Base-by-base conservation (phyloP, 2,888 invertebrate species). In the Athetis lepigone region DNA sequence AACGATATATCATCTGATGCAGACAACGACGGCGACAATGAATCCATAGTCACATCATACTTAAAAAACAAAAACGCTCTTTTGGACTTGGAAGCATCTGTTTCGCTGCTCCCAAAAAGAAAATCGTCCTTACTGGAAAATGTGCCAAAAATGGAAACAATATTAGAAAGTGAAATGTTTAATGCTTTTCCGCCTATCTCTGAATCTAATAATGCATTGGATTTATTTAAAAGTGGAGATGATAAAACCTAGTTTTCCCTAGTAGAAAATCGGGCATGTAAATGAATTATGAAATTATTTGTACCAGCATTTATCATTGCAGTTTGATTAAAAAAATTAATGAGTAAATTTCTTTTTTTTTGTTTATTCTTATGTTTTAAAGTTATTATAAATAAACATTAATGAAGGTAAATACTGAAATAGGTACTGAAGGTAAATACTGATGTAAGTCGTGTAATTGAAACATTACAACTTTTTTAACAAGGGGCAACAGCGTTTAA, bases 61-160 rank as follows among this genome's bases (percentile, higher is more conserved):
- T 62, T 92, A 25, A 83, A 82, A 70, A 88, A 89, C 56, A 90
- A 83, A 80, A 75, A 87, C 36, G 43, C 65, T 29, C 57, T 83
- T 51, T 19, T 81, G 25, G 82, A 86, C 27, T 56, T 79, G 9
- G 85, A 88, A 66, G 82, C 81, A n/a, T n/a, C n/a, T n/a, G n/a
- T n/a, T 56, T 72, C 80, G 37, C 62, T 33, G 13, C 83, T 1
- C 77, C 76, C 9, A 90, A 85, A 78, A 92, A 86, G 75, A 90
- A n/a, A 85, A 70, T 77, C 84, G 5, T 88, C 89, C 4, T 62
- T 91, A 18, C 67, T 91, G 49, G 83, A 87, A 57, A 87, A 84
- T 74, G 83, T 91, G 9, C 84, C 88, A 3, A 91, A 87, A 85
- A 86, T 92, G 88, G 88, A 92, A 78, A 90, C 91, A 6, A 91